Percentiles rank a stretch among this genome's conserved stretches.
phyloP scores from a whole-genome alignment of 2,888 invertebrate genomes.

The Brachyptera risi region DNA sequence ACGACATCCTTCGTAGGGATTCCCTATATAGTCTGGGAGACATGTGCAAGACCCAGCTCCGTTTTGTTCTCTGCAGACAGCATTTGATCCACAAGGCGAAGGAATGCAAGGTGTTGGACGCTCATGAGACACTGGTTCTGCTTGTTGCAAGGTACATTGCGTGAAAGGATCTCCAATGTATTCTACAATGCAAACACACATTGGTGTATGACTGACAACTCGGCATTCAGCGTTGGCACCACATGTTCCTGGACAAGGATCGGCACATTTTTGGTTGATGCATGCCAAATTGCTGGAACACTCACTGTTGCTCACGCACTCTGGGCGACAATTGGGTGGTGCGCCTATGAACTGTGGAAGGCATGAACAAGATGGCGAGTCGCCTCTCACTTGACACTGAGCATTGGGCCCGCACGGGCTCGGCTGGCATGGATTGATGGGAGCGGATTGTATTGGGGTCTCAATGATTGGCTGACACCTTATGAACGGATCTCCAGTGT shows the following conservation, averaged over 20 bases:
- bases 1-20: constrained; percentile 56
- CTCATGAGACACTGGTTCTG: constrained; percentile 11
- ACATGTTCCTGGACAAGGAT: constrained; percentile 72
- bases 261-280: constrained; percentile 64
- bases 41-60: constrained; percentile 52
- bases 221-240: constrained; percentile 67
- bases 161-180: constrained; percentile 46
- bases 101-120: constrained; percentile 39
- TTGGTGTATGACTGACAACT: constrained; percentile 66
- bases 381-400: constrained; percentile 39
- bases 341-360: constrained; percentile 41
- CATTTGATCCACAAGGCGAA: constrained; percentile 47
- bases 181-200: constrained; percentile 66
- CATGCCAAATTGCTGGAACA: constrained; percentile 50
- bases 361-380: constrained; percentile 42
- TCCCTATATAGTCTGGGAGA: constrained; percentile 50
- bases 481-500: constrained; percentile 57
- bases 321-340: constrained; percentile 41
- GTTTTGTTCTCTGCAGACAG: constrained; percentile 42
- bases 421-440: constrained; percentile 39
- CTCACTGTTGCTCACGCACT: constrained; percentile 58
- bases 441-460: constrained; percentile 22
- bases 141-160: constrained; percentile 7
- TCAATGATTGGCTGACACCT: constrained; percentile 37
- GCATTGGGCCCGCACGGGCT: constrained; percentile 42